Percentiles rank a stretch among this genome's conserved stretches.
These are phyloP conservation scores for Hydractinia echinata DNA, from an alignment of 30 jellyfish, hydroid and myxozoan species.

Conservation along the genomic window DNA sequence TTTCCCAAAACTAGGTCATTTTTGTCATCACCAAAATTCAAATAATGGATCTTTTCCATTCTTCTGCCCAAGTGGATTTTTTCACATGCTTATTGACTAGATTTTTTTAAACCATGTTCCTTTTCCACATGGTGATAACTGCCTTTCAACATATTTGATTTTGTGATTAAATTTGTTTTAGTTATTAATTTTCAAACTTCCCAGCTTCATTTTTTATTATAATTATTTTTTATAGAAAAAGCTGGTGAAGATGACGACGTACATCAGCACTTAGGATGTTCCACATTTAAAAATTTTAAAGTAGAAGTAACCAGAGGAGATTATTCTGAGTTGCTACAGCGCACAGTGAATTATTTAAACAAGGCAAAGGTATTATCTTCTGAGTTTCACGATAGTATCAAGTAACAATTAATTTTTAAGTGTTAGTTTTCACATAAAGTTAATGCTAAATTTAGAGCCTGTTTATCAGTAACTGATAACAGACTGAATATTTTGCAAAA, in stretches of 20 bases:
- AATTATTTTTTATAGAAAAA: neutral
- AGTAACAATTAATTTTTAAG: neutral
- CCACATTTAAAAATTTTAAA: conserved; percentile 27
- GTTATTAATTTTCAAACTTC: too few relatives aligned
- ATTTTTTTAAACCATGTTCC: too few relatives aligned
- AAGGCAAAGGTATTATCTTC: conserved; percentile 57
- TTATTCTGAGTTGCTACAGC: conserved; percentile 52
- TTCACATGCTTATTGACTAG: too few relatives aligned
- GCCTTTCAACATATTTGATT: too few relatives aligned
- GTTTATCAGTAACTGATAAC: neutral
- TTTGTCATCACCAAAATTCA: too few relatives aligned
- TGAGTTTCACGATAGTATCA: neutral
- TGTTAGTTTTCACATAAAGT: neutral
- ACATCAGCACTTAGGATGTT: conserved; percentile 47
- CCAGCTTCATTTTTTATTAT: neutral
- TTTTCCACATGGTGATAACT: too few relatives aligned
- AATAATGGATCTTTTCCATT: too few relatives aligned
- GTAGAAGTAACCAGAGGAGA: conserved; percentile 77
- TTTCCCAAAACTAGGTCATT: too few relatives aligned
- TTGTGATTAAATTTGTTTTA: too few relatives aligned
- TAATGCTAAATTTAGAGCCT: neutral
- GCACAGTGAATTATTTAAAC: conserved; percentile 60
- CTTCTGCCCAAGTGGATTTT: too few relatives aligned
- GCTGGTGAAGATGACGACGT: conserved; percentile 18
- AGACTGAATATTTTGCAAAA: neutral